These are phyloP conservation scores for Phalacrocorax pelagicus DNA, from an alignment of 2,113 vertebrate species.

Conservation along the genomic window DNA sequence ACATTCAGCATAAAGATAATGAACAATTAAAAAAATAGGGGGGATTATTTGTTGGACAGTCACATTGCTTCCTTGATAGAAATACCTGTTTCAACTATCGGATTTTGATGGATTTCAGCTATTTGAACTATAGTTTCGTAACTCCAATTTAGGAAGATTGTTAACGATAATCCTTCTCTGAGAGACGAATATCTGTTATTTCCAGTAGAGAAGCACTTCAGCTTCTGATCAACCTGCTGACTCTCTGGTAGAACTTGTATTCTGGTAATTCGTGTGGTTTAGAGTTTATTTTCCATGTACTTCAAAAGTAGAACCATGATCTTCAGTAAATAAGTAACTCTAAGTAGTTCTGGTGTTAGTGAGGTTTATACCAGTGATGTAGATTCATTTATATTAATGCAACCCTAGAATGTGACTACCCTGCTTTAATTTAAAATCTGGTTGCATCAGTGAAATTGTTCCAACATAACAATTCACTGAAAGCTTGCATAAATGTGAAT, in stretches of 20 bases:
- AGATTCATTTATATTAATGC: not conserved
- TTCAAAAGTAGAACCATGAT: too few species aligned
- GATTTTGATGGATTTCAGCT: not conserved
- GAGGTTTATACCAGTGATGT: not conserved
- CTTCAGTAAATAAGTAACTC: not conserved
- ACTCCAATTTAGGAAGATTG: not conserved
- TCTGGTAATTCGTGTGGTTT: not conserved
- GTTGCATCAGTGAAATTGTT: slow-evolving; percentile 6
- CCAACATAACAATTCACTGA: not conserved
- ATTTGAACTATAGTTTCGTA: not conserved
- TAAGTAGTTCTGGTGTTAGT: not conserved
- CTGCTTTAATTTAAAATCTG: not conserved
- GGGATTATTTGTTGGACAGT: not conserved
- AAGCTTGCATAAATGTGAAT: not conserved
- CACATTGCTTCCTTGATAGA: not conserved
- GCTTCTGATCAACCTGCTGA: not conserved
- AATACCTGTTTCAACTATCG: not conserved
- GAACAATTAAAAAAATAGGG: not conserved
- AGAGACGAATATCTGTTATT: not conserved
- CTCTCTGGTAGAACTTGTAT: not conserved
- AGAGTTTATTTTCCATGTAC: not conserved
- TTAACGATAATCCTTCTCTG: not conserved
- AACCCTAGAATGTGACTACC: not conserved
- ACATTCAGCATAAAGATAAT: not conserved
- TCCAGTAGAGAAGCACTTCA: not conserved